A percentile compares a stretch with the other conserved stretches of the same genome.
These are phyloP conservation scores for Dicranocentrus wangi DNA, from an alignment of 2,888 invertebrate genomes.

Conservation along the genomic window DNA sequence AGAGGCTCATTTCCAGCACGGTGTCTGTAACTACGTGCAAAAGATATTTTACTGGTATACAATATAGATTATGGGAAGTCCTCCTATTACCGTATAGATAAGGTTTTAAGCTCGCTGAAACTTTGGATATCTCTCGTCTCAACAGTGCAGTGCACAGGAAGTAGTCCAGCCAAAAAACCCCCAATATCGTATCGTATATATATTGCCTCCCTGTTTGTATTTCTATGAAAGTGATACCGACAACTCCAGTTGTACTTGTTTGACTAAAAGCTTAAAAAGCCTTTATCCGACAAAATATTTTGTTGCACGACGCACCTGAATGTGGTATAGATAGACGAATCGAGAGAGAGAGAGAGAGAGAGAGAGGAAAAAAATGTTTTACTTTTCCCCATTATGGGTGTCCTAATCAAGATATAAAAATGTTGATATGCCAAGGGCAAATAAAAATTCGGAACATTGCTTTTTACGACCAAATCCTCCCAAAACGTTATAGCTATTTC, in stretches of 20 bases:
- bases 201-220: no score
- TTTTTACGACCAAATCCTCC: constrained; percentile 1
- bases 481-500: background rate
- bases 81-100: constrained; percentile 12
- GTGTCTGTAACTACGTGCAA: background rate
- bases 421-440: constrained; percentile 9
- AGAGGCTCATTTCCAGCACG: background rate
- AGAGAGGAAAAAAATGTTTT: background rate
- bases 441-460: constrained; percentile 2
- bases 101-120: background rate
- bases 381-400: background rate
- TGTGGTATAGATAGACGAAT: background rate
- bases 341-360: background rate
- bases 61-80: constrained; percentile 8
- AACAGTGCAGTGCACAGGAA: background rate
- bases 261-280: constrained; percentile 37
- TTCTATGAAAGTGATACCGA: background rate
- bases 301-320: background rate
- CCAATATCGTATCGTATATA: no score
- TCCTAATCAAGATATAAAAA: constrained; percentile 15
- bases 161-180: no score
- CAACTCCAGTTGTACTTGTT: constrained; percentile 15
- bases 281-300: constrained; percentile 28
- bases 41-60: background rate
- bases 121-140: background rate